Percentiles rank a stretch among this genome's conserved stretches.
Evolutionary conservation across 2,888 invertebrate species (phyloP).

Genomic region (Blastobasis adustella): DNA sequence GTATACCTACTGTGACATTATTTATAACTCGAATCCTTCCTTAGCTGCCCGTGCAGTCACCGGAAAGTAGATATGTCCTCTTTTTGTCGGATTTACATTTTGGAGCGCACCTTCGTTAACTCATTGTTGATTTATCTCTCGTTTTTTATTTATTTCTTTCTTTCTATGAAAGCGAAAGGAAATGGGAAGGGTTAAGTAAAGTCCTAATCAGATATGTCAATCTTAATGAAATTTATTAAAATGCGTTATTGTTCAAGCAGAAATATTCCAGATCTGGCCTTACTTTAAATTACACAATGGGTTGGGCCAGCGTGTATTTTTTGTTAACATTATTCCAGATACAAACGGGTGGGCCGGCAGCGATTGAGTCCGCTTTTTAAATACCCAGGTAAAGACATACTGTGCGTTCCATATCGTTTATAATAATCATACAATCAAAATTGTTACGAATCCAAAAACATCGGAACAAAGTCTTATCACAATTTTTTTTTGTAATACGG

Average conservation of each 20-base stretch:
- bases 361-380: constrained; percentile 62
- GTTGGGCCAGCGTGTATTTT: constrained; percentile 52
- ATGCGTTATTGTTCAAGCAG: constrained; percentile 66
- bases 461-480: too few relatives aligned
- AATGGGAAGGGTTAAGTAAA: constrained; percentile 40
- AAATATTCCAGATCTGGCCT: constrained; percentile 54
- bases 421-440: too few relatives aligned
- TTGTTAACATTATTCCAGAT: constrained; percentile 24
- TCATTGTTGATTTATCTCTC: constrained; percentile 13
- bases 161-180: constrained; percentile 29
- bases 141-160: constrained; percentile 16
- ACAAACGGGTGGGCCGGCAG: constrained; percentile 42
- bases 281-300: constrained; percentile 61
- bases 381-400: constrained; percentile 11
- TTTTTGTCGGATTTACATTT: constrained; percentile 3
- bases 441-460: too few relatives aligned
- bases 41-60: constrained; percentile 20
- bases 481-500: too few relatives aligned
- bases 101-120: constrained; percentile 1
- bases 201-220: constrained; percentile 62
- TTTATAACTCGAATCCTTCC: constrained; percentile 6
- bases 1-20: too few relatives aligned
- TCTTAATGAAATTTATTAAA: constrained; percentile 71
- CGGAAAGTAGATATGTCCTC: constrained; percentile 12
- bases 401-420: too few relatives aligned